Evolutionary conservation across 2,113 vertebrate genomes (phyloP).

Genomic region (Salvelinus namaycush): DNA sequence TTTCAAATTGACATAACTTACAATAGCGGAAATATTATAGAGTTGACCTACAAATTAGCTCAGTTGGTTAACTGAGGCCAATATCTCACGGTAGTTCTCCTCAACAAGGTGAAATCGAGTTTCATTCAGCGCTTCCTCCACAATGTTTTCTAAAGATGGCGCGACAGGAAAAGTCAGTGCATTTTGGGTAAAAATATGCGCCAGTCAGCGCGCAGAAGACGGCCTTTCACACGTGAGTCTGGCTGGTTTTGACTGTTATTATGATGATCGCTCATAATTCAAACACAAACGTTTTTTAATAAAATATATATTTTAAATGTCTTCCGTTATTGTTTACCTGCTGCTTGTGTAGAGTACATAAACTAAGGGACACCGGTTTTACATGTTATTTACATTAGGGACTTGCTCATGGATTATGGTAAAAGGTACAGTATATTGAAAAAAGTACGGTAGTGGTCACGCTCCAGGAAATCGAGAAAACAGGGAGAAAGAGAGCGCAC

Average conservation of each 20-base stretch:
- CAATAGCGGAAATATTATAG: background rate
- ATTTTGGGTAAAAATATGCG: conserved; percentile 29
- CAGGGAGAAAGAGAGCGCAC: too few species aligned
- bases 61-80: conserved; percentile 26
- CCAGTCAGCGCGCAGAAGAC: background rate
- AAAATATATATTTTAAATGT: too few species aligned
- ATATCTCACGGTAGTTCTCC: conserved; percentile 26
- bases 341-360: too few species aligned
- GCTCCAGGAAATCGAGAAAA: too few species aligned
- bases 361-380: background rate
- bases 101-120: conserved; percentile 34
- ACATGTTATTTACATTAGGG: background rate
- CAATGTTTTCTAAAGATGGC: conserved; percentile 78
- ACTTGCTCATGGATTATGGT: background rate
- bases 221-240: too few species aligned
- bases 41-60: background rate
- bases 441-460: too few species aligned
- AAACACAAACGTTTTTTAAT: too few species aligned
- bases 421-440: background rate
- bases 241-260: too few species aligned
- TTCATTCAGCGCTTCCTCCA: conserved; percentile 49
- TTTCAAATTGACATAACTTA: background rate
- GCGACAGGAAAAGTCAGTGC: conserved; percentile 61
- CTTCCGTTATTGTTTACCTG: too few species aligned
- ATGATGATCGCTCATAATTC: too few species aligned